phyloP scores from a whole-genome alignment of 2,113 vertebrate species.

The Leiothrix lutea region DNA sequence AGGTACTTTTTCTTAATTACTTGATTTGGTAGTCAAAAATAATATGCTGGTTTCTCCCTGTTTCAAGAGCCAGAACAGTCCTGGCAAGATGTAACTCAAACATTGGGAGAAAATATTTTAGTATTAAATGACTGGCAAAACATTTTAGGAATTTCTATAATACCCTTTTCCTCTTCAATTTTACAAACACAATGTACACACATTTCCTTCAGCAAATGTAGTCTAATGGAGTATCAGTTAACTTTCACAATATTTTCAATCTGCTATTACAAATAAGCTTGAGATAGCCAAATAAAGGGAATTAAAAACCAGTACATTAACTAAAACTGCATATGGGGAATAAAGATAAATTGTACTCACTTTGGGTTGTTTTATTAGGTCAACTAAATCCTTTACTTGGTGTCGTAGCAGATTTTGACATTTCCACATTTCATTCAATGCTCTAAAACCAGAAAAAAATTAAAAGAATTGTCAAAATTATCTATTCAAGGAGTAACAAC shows the following conservation, averaged over 20 bases:
- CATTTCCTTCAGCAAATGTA: not conserved
- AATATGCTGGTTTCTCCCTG: not conserved
- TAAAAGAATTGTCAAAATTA: not conserved
- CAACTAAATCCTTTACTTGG: constrained; percentile 95
- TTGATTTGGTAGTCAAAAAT: not conserved
- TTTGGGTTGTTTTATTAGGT: constrained; percentile 95
- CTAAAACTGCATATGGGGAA: not conserved
- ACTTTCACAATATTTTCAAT: not conserved
- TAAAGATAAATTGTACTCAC: constrained; percentile 70
- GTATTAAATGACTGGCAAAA: not conserved
- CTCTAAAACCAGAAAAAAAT: constrained; percentile 72
- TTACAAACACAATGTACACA: not conserved
- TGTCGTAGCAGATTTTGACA: constrained; percentile 95
- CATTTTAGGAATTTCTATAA: not conserved
- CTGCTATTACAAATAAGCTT: not conserved
- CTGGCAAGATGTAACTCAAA: not conserved
- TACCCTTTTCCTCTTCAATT: not conserved
- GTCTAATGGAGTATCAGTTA: not conserved
- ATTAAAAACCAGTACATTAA: not conserved
- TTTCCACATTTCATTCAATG: constrained; percentile 99
- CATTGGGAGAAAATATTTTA: not conserved
- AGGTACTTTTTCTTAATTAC: not conserved
- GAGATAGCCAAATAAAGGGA: not conserved
- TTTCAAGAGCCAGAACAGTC: not conserved
- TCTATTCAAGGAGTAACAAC: not conserved